Evolutionary conservation across 2,113 vertebrate genomes (phyloP).

Genomic region (Alligator mississippiensis): DNA sequence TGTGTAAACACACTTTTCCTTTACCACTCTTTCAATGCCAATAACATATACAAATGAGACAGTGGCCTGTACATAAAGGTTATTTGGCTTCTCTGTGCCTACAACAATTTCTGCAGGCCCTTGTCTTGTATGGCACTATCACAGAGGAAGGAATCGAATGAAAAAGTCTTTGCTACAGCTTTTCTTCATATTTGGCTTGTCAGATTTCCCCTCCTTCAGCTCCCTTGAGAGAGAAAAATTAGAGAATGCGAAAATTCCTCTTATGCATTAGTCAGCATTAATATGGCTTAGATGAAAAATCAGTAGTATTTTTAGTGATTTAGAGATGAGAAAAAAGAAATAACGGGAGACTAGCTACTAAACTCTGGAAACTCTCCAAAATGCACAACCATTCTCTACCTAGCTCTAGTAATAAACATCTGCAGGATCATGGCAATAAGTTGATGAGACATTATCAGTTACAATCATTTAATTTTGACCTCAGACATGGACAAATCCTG

Average conservation of each 20-base stretch:
- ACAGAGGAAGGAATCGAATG: neutral
- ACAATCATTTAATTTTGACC: no score
- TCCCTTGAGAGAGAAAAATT: neutral
- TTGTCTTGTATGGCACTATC: no score
- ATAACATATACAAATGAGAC: neutral
- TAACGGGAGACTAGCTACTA: neutral
- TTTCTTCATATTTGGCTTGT: neutral
- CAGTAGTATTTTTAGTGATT: neutral
- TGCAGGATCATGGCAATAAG: no score
- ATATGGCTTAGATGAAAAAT: neutral
- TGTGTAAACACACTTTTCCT: neutral
- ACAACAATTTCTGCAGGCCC: neutral
- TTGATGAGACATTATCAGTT: no score
- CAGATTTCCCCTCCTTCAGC: neutral
- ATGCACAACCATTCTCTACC: no score
- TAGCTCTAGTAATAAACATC: no score
- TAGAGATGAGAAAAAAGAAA: neutral
- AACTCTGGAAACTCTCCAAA: neutral
- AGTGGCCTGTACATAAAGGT: neutral
- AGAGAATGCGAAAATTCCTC: neutral
- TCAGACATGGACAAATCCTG: no score
- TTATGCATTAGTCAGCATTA: neutral
- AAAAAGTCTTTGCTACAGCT: neutral
- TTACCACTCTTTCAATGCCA: neutral
- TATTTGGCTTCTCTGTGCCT: neutral